A percentile compares a stretch with the other conserved stretches of the same genome.
These are phyloP conservation scores for Chrysolina oricalcia DNA, from an alignment of 2,888 invertebrate genomes.

Conservation along the genomic window DNA sequence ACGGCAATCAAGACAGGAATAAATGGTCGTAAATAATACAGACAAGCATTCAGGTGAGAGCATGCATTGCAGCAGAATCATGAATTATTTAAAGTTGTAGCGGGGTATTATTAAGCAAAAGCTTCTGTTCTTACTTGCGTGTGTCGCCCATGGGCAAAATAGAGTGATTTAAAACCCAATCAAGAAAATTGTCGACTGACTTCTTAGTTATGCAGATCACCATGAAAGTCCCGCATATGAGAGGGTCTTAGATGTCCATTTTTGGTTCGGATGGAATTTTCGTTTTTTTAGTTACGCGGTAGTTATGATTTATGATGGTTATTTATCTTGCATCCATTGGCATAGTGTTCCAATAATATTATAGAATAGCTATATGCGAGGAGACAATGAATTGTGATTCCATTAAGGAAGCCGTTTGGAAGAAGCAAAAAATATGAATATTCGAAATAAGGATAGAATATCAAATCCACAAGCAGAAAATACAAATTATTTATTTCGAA, in stretches of 20 bases:
- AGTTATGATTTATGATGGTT: neutral
- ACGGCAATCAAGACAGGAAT: slow-evolving; percentile 16
- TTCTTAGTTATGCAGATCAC: slow-evolving; percentile 39
- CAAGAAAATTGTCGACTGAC: slow-evolving; percentile 44
- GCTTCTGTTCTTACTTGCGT: slow-evolving; percentile 47
- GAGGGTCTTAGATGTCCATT: slow-evolving; percentile 30
- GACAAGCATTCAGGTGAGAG: slow-evolving; percentile 30
- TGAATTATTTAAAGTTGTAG: slow-evolving; percentile 47
- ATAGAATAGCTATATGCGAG: neutral
- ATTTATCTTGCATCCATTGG: too few species aligned
- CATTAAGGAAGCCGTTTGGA: too few species aligned
- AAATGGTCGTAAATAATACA: slow-evolving; percentile 25
- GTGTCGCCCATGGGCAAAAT: slow-evolving; percentile 38
- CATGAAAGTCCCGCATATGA: slow-evolving; percentile 33
- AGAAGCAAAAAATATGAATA: too few species aligned
- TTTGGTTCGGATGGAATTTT: neutral
- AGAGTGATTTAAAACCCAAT: slow-evolving; percentile 47
- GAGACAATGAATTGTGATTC: too few species aligned
- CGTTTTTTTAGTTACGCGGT: neutral
- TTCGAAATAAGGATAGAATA: too few species aligned
- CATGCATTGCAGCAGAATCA: slow-evolving; percentile 35
- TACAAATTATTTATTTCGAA: too few species aligned
- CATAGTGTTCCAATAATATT: neutral
- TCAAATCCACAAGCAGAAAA: too few species aligned
- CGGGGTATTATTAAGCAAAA: slow-evolving; percentile 49